Percentiles rank a stretch among this genome's conserved stretches.
phyloP scores from a whole-genome alignment of 2,797 vertebrate genomes.

The Chelonia mydas region DNA sequence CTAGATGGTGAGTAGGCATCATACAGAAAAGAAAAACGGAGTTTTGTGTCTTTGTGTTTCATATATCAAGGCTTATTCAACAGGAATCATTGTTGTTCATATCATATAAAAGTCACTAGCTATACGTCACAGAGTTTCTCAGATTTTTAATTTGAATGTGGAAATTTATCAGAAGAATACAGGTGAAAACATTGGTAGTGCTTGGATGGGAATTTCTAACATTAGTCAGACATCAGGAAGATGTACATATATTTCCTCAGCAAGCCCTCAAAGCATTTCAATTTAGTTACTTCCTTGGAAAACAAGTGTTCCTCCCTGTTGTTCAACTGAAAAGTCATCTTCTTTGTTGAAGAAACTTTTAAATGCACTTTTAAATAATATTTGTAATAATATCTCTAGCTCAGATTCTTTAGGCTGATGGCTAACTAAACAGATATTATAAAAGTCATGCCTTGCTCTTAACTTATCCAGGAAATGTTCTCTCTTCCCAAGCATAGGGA shows the following conservation, averaged over 20 bases:
- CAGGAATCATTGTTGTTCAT: not conserved
- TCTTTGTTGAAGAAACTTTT: not conserved
- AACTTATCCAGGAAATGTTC: not conserved
- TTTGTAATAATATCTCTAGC: not conserved
- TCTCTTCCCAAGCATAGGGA: not conserved
- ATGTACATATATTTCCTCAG: not conserved
- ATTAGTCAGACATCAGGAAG: not conserved
- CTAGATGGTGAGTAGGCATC: not conserved
- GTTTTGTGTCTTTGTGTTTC: not conserved
- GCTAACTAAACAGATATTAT: not conserved
- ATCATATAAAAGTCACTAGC: not conserved
- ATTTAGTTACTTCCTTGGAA: not conserved
- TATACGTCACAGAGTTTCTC: fast-evolving
- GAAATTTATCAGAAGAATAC: not conserved
- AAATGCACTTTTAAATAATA: not conserved
- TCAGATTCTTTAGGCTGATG: not conserved
- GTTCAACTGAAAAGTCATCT: not conserved
- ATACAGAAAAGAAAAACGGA: not conserved
- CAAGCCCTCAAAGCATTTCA: not conserved
- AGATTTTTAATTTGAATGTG: not conserved
- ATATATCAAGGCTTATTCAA: not conserved
- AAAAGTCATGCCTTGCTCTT: not conserved
- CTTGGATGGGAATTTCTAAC: not conserved
- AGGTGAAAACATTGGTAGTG: not conserved
- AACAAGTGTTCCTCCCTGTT: not conserved